Percentiles rank a stretch among this genome's conserved stretches.
These are phyloP conservation scores for Hecatera dysodea DNA, from an alignment of 2,888 invertebrate species.

Conservation along the genomic window DNA sequence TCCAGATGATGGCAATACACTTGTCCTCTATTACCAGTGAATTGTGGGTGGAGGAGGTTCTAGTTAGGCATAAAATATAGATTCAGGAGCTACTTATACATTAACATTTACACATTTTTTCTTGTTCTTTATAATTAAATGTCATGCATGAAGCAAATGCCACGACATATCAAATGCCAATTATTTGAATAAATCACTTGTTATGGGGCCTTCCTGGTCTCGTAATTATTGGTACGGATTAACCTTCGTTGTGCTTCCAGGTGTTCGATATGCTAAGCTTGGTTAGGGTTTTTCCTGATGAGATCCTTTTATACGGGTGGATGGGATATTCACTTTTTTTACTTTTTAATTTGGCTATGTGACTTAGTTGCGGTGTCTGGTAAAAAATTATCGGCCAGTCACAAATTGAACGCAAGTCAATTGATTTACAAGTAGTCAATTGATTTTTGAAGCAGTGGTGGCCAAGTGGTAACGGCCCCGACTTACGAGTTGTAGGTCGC, in stretches of 20 bases:
- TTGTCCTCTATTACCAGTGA: no score
- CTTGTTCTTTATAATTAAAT: slow-evolving; percentile 21
- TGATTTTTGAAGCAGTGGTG: no score
- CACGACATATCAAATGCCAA: slow-evolving; percentile 53
- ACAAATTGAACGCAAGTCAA: no score
- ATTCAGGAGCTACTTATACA: not conserved
- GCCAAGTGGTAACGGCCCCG: no score
- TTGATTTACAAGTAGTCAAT: no score
- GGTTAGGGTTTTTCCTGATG: not conserved
- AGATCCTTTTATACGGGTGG: not conserved
- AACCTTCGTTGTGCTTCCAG: slow-evolving; percentile 43
- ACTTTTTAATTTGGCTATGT: no score
- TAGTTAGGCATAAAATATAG: not conserved
- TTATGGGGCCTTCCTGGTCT: slow-evolving; percentile 52
- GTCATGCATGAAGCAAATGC: slow-evolving; percentile 43
- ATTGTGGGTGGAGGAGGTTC: no score
- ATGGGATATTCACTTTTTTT: no score
- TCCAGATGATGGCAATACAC: no score
- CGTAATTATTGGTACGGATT: slow-evolving; percentile 34
- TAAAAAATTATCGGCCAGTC: no score
- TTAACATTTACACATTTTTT: slow-evolving; percentile 23
- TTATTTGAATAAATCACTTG: slow-evolving; percentile 54
- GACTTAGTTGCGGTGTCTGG: no score
- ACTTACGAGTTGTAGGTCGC: no score
- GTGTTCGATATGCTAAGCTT: not conserved